These are phyloP conservation scores for Melospiza melodia DNA, from an alignment of 2,113 vertebrate genomes.

Conservation along the genomic window DNA sequence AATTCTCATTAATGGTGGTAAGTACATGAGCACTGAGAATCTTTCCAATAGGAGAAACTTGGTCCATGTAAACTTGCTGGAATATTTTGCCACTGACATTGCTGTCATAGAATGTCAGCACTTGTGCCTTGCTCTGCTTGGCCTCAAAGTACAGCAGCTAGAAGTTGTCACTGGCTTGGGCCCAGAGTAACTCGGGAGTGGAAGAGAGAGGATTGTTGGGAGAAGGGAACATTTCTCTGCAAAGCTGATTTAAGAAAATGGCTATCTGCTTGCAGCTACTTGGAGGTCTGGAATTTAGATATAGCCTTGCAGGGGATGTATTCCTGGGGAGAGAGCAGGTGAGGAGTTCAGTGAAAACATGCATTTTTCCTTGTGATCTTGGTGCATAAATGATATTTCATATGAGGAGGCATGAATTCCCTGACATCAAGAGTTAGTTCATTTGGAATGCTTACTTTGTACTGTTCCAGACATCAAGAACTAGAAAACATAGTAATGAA, in stretches of 20 bases:
- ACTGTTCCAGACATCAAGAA: background rate
- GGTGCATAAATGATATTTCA: background rate
- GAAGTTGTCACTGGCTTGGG: background rate
- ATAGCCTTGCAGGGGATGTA: background rate
- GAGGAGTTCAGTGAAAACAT: slow-evolving; percentile 15
- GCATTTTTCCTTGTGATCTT: slow-evolving; percentile 22
- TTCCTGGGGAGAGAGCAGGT: slow-evolving; percentile 4
- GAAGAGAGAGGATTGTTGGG: background rate
- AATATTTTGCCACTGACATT: background rate
- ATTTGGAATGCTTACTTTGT: slow-evolving; percentile 19
- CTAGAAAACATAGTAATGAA: background rate
- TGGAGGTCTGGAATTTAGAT: slow-evolving; percentile 32
- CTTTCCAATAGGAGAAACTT: background rate
- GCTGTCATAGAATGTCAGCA: background rate
- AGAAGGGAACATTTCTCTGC: slow-evolving; percentile 2
- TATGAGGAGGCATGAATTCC: background rate
- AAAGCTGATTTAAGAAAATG: background rate
- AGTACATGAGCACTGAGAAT: background rate
- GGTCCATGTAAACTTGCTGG: background rate
- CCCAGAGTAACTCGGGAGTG: background rate
- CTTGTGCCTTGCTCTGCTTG: background rate
- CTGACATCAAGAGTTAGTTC: background rate
- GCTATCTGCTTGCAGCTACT: background rate
- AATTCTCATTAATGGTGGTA: background rate
- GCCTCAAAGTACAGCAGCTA: slow-evolving; percentile 6